Percentiles rank a stretch among this genome's conserved stretches.
These are phyloP conservation scores for Cyanocitta stelleri DNA, from an alignment of 2,113 vertebrate genomes.

Conservation along the genomic window DNA sequence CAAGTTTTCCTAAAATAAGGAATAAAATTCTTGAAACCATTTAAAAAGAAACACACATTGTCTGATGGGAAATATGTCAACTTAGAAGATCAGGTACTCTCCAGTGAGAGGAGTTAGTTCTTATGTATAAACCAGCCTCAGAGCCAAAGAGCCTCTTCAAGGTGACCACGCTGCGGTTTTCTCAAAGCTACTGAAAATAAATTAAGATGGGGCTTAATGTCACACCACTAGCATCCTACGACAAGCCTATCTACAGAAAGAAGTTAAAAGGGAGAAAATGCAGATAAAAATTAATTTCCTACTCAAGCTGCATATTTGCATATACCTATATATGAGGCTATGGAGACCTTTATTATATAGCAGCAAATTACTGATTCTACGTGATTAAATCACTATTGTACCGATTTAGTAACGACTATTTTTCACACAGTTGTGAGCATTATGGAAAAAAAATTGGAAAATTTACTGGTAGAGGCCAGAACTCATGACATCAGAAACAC, in stretches of 20 bases:
- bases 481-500: not conserved
- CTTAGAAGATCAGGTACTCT: not conserved
- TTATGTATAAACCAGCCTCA: not conserved
- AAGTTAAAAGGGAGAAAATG: not conserved
- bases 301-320: not conserved
- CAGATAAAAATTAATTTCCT: not conserved
- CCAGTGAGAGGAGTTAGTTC: not conserved
- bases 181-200: not conserved
- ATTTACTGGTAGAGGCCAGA: not conserved
- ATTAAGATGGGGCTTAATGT: not conserved
- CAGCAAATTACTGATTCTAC: not conserved
- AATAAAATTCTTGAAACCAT: constrained; percentile 14
- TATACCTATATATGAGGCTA: not conserved
- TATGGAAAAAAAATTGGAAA: not conserved
- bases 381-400: not conserved
- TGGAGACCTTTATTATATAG: not conserved
- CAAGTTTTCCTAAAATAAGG: constrained; percentile 86
- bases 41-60: not conserved
- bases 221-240: not conserved
- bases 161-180: not conserved
- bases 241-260: not conserved
- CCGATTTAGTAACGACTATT: not conserved
- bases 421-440: not conserved
- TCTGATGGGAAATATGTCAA: not conserved
- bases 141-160: not conserved